Evolutionary conservation across 2,888 invertebrate genomes (phyloP).

Genomic region (Eupithecia exiguata): DNA sequence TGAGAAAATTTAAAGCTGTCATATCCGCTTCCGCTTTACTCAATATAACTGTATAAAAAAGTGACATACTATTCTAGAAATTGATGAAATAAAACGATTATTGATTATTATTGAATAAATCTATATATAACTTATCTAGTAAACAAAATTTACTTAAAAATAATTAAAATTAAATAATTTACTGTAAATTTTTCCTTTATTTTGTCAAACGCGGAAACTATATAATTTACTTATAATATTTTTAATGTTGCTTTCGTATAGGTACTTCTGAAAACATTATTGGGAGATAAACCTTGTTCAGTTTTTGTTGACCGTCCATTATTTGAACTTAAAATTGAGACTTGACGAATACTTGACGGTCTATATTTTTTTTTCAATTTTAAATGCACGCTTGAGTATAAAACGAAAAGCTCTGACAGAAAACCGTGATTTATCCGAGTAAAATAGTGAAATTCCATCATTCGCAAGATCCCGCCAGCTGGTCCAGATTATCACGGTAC

Average conservation of each 20-base stretch:
- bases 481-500: constrained; percentile 33
- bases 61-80: too few relatives aligned
- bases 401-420: not conserved
- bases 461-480: constrained; percentile 27
- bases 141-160: too few relatives aligned
- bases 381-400: not conserved
- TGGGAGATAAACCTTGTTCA: not conserved
- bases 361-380: not conserved
- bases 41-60: too few relatives aligned
- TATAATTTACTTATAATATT: not conserved
- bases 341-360: not conserved
- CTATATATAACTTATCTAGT: too few relatives aligned
- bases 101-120: too few relatives aligned
- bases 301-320: not conserved
- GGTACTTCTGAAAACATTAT: not conserved
- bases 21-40: not conserved
- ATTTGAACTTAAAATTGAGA: not conserved
- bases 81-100: too few relatives aligned
- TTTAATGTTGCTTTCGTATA: not conserved
- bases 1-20: not conserved
- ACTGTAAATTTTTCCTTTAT: too few relatives aligned
- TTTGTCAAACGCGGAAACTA: too few relatives aligned
- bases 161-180: too few relatives aligned
- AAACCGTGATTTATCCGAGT: constrained; percentile 18
- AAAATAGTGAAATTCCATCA: constrained; percentile 28